Conservation (phyloP, 2,797 vertebrate genomes). For the Apodemus agrarius region DNA sequence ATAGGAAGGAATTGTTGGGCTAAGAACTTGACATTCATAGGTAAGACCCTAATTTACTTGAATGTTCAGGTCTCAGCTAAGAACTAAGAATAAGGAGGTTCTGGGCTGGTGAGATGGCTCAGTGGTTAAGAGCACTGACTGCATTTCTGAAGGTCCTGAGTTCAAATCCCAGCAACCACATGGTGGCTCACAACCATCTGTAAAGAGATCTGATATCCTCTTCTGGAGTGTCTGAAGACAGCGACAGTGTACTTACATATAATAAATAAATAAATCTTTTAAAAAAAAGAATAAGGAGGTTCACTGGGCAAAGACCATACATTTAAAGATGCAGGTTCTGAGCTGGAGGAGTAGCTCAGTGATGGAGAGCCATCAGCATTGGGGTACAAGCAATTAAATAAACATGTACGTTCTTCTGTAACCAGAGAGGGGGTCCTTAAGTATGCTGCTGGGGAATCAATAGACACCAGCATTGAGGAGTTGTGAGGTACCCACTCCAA, state of each 20-base stretch:
- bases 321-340: not conserved
- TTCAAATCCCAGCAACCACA: too few relatives aligned
- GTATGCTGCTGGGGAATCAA: not conserved
- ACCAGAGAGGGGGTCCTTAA: not conserved
- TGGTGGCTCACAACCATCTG: too few relatives aligned
- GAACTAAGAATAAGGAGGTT: not conserved
- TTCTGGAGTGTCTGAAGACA: too few relatives aligned
- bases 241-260: too few relatives aligned
- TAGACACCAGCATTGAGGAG: not conserved
- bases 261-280: too few relatives aligned
- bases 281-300: not conserved
- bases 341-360: not conserved
- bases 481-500: not conserved
- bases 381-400: not conserved
- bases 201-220: too few relatives aligned
- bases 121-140: too few relatives aligned
- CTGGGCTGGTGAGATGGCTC: too few relatives aligned
- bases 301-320: not conserved
- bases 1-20: not conserved
- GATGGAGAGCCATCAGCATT: not conserved
- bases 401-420: not conserved
- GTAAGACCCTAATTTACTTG: not conserved
- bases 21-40: not conserved
- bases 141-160: too few relatives aligned
- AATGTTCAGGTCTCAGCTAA: not conserved